Evolutionary conservation across 1,140 invertebrate genomes (phyloP).

Genomic region (Leptinotarsa lineolata): DNA sequence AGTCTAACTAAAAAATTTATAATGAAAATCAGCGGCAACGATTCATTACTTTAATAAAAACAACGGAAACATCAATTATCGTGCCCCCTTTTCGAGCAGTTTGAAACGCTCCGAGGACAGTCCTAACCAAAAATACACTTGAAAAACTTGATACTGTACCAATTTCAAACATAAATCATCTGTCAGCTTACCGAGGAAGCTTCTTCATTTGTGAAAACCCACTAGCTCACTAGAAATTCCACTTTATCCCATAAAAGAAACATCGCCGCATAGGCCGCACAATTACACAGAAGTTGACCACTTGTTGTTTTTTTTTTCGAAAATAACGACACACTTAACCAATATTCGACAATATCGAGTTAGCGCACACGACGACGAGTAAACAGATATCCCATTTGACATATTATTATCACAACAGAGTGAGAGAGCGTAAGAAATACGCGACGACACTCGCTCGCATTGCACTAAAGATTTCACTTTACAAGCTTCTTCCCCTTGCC

Average conservation of each 20-base stretch:
- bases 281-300: conserved; percentile 13
- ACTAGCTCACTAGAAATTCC: conserved; percentile 13
- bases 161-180: conserved; percentile 24
- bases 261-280: neutral
- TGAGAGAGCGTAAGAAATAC: conserved; percentile 21
- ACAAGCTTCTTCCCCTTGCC: conserved; percentile 26
- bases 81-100: conserved; percentile 3
- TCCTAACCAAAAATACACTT: neutral
- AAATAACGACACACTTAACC: conserved; percentile 23
- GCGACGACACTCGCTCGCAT: conserved; percentile 19
- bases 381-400: conserved; percentile 26
- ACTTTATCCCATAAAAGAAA: conserved; percentile 21
- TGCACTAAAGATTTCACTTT: conserved; percentile 31
- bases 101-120: neutral
- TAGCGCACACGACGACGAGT: conserved; percentile 22
- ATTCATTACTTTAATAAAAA: neutral
- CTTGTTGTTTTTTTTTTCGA: conserved; percentile 21
- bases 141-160: conserved; percentile 25
- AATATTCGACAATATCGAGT: conserved; percentile 19
- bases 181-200: conserved; percentile 25
- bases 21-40: neutral
- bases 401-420: conserved; percentile 29
- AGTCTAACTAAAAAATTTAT: neutral
- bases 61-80: conserved; percentile 10
- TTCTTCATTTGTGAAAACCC: conserved; percentile 28